Conservation (phyloP, 2,113 vertebrate species). For the Perognathus longimembris region DNA sequence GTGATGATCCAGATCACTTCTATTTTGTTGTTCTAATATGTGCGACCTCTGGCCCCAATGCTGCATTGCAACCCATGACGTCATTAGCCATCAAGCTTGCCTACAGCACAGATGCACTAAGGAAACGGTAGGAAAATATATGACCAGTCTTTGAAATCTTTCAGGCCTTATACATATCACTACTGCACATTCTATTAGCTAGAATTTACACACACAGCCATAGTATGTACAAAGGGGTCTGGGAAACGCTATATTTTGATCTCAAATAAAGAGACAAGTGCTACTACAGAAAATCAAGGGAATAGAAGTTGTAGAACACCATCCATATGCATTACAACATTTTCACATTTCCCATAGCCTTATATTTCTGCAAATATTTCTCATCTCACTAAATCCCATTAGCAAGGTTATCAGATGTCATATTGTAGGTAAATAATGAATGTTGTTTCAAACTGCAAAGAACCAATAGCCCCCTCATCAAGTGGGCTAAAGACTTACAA, state of each 20-base stretch:
- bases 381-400: not conserved
- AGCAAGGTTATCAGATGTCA: not conserved
- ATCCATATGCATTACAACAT: not conserved
- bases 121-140: not conserved
- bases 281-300: slow-evolving; percentile 16
- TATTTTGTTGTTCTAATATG: not conserved
- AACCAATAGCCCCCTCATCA: too few relatives aligned
- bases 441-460: not conserved
- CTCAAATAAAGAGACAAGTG: not conserved
- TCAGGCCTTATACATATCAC: not conserved
- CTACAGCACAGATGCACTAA: not conserved
- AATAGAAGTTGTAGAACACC: not conserved
- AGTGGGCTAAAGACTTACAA: too few relatives aligned
- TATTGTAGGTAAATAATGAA: not conserved
- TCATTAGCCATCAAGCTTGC: not conserved
- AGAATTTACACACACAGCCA: not conserved
- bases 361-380: not conserved
- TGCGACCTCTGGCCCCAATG: not conserved
- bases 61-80: not conserved
- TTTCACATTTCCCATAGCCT: slow-evolving; percentile 2
- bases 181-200: not conserved
- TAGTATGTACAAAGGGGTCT: not conserved
- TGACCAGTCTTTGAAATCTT: not conserved
- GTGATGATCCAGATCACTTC: not conserved
- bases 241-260: not conserved